phyloP scores from a whole-genome alignment of 2,797 vertebrate species.

The Pangasius krempfi region DNA sequence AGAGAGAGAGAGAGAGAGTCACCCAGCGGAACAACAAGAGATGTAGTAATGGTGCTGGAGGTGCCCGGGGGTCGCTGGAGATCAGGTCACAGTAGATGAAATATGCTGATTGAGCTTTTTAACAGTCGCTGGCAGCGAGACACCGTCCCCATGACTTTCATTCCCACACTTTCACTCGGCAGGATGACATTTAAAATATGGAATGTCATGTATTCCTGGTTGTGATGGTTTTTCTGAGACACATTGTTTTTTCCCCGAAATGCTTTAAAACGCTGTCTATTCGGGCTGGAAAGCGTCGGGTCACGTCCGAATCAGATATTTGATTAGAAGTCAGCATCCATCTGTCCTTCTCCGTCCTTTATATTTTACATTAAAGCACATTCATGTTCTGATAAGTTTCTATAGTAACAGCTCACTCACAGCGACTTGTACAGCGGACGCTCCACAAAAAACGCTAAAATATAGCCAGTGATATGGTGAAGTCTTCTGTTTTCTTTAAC shows the following conservation, averaged over 20 bases:
- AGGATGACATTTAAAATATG: neutral
- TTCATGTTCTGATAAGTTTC: neutral
- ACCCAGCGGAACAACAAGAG: neutral
- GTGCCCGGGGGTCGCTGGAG: slow-evolving; percentile 10
- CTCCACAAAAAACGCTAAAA: too few species aligned
- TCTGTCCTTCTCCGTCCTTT: neutral
- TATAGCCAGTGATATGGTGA: too few species aligned
- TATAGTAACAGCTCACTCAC: neutral
- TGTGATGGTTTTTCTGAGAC: neutral
- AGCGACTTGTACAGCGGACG: too few species aligned
- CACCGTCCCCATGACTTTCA: slow-evolving; percentile 1
- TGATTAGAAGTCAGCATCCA: neutral
- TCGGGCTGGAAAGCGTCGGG: neutral
- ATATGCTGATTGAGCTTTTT: slow-evolving; percentile 24
- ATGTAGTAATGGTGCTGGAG: neutral
- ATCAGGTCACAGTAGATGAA: slow-evolving; percentile 12
- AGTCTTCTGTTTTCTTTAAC: too few species aligned
- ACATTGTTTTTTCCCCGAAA: neutral
- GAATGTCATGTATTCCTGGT: neutral
- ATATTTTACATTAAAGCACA: neutral
- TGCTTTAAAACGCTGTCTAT: neutral
- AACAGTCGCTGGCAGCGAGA: neutral
- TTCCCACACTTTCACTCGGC: neutral
- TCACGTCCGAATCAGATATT: neutral
- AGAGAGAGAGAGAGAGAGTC: neutral